Evolutionary conservation across 2,113 vertebrate species (phyloP).

Genomic region (Chelonoidis abingdonii): DNA sequence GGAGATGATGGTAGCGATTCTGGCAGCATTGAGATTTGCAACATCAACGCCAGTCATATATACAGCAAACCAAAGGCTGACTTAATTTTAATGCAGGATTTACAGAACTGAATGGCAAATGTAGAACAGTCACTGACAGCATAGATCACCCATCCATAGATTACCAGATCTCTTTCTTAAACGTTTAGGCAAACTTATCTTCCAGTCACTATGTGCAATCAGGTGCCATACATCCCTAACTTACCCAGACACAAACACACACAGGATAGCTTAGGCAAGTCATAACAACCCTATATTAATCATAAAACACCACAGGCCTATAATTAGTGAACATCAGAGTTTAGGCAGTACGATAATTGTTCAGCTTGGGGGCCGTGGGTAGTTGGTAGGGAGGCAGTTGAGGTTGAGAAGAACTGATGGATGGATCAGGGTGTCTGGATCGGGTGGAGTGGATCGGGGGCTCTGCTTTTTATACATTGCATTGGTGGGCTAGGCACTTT

Average conservation of each 20-base stretch:
- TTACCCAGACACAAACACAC: not conserved
- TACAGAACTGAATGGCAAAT: fast-evolving
- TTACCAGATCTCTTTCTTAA: not conserved
- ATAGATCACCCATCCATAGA: not conserved
- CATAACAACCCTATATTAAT: not conserved
- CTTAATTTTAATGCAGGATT: fast-evolving
- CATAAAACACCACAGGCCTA: not conserved
- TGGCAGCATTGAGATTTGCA: not conserved
- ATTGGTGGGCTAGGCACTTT: not conserved
- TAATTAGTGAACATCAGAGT: not conserved
- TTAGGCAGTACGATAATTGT: not conserved
- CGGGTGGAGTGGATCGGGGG: not conserved
- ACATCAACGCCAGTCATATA: not conserved
- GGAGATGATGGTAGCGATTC: slow-evolving; percentile 41
- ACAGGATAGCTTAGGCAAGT: not conserved
- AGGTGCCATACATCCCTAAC: fast-evolving
- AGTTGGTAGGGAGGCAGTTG: not conserved
- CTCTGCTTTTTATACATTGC: not conserved
- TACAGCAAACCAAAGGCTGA: fast-evolving
- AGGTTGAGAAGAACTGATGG: not conserved
- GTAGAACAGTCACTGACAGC: not conserved
- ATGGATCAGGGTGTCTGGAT: not conserved
- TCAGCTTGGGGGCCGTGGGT: not conserved
- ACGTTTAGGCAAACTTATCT: fast-evolving
- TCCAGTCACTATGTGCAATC: fast-evolving